Percentiles rank a stretch among this genome's conserved stretches.
Evolutionary conservation across 2,113 vertebrate genomes (phyloP).

Genomic region (Passer domesticus): DNA sequence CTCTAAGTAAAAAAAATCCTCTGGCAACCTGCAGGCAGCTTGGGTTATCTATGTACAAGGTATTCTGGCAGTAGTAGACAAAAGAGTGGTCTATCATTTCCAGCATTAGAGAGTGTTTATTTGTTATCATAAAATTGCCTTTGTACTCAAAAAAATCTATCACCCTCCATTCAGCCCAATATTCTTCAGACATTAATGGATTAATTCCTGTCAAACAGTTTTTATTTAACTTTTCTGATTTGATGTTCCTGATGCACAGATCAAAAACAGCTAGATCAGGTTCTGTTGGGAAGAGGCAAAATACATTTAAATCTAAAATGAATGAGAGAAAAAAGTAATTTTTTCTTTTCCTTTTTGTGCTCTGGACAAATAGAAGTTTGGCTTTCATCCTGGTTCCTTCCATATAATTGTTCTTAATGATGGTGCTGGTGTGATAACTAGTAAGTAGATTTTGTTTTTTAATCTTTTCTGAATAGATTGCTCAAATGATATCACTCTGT

Average conservation of each 20-base stretch:
- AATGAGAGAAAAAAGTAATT: neutral
- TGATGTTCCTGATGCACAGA: neutral
- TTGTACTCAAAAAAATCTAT: neutral
- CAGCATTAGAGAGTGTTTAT: neutral
- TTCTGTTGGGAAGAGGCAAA: neutral
- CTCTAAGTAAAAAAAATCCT: neutral
- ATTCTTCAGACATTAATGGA: neutral
- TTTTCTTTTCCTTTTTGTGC: neutral
- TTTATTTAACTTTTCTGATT: neutral
- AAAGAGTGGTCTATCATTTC: neutral
- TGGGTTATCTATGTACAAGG: neutral
- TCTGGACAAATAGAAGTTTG: neutral
- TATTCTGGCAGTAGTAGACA: neutral
- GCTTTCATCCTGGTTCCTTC: slow-evolving; percentile 22
- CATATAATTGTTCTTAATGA: neutral
- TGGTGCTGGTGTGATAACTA: neutral
- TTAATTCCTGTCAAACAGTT: neutral
- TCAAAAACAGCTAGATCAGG: neutral
- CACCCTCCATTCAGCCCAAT: neutral
- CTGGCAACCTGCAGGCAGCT: neutral
- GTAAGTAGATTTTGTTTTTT: neutral
- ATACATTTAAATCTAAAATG: neutral
- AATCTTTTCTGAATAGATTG: neutral
- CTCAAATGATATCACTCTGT: neutral
- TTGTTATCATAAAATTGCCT: neutral